A percentile compares a stretch with the other conserved stretches of the same genome.
These are phyloP conservation scores for Otus scops DNA, from an alignment of 2,797 vertebrate genomes.

Conservation along the genomic window DNA sequence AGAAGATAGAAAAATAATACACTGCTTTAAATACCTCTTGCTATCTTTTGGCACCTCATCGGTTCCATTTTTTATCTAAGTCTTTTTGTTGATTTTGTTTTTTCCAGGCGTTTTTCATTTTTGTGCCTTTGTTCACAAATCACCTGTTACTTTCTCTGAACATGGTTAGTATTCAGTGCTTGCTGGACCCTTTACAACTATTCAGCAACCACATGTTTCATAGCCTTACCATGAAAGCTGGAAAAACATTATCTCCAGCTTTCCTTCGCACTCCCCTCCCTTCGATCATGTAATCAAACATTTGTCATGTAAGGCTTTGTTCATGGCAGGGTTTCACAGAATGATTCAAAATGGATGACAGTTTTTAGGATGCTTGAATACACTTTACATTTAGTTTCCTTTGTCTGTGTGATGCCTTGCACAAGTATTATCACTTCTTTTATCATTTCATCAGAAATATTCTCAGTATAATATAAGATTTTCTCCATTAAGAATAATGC, in stretches of 20 bases:
- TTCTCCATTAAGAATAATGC: neutral
- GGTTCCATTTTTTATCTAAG: neutral
- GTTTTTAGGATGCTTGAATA: conserved; percentile 4
- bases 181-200: neutral
- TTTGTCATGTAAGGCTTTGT: neutral
- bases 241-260: neutral
- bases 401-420: conserved; percentile 4
- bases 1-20: neutral
- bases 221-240: neutral
- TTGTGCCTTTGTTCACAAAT: conserved; percentile 16
- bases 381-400: neutral
- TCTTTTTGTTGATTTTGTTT: neutral
- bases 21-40: neutral
- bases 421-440: neutral
- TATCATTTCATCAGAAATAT: neutral
- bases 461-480: neutral
- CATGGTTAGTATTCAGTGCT: neutral
- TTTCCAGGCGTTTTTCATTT: neutral
- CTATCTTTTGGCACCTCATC: neutral
- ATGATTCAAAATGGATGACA: conserved; percentile 11
- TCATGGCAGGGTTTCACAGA: conserved; percentile 18
- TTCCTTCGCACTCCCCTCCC: neutral
- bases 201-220: neutral
- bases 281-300: conserved; percentile 32
- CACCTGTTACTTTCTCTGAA: conserved; percentile 16